Conservation (phyloP, 2,113 vertebrate genomes). For the Ailuropoda melanoleuca region DNA sequence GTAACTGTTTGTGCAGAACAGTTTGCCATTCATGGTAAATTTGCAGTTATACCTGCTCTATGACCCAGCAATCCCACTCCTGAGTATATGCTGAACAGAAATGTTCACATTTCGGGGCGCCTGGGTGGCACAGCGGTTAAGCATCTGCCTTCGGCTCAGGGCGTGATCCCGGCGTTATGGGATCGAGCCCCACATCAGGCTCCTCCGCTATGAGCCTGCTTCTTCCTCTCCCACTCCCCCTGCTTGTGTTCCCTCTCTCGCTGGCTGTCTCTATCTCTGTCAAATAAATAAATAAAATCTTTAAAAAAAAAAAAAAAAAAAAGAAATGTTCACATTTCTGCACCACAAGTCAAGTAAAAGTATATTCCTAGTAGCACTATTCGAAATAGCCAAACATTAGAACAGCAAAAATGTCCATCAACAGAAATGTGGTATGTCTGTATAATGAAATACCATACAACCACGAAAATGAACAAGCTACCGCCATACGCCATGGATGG, state of each 20-base stretch:
- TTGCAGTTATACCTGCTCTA: background rate
- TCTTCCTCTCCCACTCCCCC: too few species aligned
- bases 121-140: too few species aligned
- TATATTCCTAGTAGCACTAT: background rate
- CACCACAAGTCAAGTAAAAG: constrained; percentile 2
- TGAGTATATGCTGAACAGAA: background rate
- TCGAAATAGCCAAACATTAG: background rate
- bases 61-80: background rate
- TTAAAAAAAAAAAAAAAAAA: too few species aligned
- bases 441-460: background rate
- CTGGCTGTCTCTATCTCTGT: too few species aligned
- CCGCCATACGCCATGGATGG: background rate
- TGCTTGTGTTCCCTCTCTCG: too few species aligned
- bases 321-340: background rate
- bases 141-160: too few species aligned
- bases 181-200: too few species aligned
- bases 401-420: background rate
- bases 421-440: background rate
- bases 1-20: background rate
- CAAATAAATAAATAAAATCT: too few species aligned
- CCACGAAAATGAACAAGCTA: background rate
- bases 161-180: too few species aligned
- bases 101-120: background rate
- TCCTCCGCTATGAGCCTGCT: too few species aligned
- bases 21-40: background rate